Base-by-base conservation (phyloP, 92 coral and sea anemone genomes). In the Porites cylindrica region DNA sequence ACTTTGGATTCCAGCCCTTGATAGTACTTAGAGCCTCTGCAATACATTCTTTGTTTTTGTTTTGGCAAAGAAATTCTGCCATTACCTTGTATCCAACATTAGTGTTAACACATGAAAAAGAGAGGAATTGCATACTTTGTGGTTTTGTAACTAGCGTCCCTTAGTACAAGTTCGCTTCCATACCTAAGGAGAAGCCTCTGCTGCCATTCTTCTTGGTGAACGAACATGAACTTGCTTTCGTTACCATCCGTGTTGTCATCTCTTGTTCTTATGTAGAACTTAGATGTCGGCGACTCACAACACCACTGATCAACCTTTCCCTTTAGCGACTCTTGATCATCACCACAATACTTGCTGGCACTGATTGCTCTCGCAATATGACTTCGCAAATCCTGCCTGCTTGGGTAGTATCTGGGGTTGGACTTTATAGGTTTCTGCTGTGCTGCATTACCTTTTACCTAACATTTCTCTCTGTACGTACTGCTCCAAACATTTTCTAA, bases 161-260 rank as follows among this genome's bases (percentile, higher is more conserved):
- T 85, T 8, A 88, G 76, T 12, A 86, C 88, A 16, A 86, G 76
- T 17, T 92, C 79, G 29, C 71, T 68, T 13, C 92, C 90, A 60
- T 92, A 92, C 76, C 90, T 58, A 18, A 10, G 52, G 26, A 92
- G 89, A 59, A 89, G 85, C 66, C 88, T 81, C 59, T 92, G 93
- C 54, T 92, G 93, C 91, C 93, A 93, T 56, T 81, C 78, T 82
- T 92, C 91, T 82, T 92, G 89, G 70, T 92, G 95, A 13, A 92
- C 75, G 59, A 89, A 89, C 47, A 92, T 23, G 60, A 92, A 86
- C 80, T 76, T 85, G 19, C 75, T 78, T 32, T 87, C 93, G 19
- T 60, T 68, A 1, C 65, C 88, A 7, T 70, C 74, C 24, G 18
- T 69, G 56, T 70, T 19, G 9, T 86, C 76, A 66, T 79, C 91